Conservation (phyloP, 2,113 vertebrate species). For the Corythaeola cristata region DNA sequence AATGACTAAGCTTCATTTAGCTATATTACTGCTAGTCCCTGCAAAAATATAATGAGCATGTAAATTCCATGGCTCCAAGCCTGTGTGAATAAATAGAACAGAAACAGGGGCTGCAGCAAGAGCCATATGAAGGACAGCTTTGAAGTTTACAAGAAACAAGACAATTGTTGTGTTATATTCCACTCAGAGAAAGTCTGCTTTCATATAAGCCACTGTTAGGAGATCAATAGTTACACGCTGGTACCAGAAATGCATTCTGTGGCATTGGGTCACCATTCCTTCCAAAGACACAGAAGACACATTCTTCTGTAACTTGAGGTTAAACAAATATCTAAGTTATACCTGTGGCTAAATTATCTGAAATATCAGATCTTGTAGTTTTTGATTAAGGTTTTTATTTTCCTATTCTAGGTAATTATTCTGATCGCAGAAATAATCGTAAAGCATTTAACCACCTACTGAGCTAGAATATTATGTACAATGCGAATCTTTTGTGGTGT, state of each 20-base stretch:
- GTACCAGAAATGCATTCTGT: background rate
- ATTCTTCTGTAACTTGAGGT: background rate
- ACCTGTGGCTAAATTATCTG: background rate
- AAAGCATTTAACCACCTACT: background rate
- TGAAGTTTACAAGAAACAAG: background rate
- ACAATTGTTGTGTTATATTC: background rate
- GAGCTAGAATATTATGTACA: background rate
- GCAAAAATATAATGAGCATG: background rate
- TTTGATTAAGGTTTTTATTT: background rate
- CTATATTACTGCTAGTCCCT: background rate
- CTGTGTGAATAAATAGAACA: background rate
- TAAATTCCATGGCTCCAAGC: background rate
- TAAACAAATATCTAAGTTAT: background rate
- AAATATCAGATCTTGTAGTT: background rate
- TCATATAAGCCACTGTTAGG: background rate
- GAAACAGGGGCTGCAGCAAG: background rate
- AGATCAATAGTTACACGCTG: background rate
- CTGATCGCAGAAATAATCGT: background rate
- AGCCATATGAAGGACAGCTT: background rate
- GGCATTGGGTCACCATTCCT: background rate
- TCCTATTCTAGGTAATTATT: background rate
- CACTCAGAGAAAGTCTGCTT: background rate
- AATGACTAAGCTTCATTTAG: background rate
- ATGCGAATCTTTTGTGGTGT: accelerated
- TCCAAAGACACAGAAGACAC: background rate